Evolutionary conservation across 2,888 invertebrate species (phyloP).

Genomic region (Chesias legatella): DNA sequence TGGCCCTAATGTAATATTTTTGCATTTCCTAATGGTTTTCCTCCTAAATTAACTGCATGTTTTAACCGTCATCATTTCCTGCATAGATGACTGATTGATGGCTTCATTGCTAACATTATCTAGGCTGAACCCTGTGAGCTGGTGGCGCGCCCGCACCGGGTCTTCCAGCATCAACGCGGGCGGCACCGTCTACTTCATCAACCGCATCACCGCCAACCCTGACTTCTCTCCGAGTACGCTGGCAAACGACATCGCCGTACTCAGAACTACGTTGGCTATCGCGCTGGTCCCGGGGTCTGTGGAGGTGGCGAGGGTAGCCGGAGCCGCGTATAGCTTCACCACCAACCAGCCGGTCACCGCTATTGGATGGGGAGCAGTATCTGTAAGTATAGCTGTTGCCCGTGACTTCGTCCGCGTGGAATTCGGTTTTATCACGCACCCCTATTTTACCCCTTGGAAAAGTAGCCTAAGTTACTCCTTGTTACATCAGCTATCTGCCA

Average conservation of each 20-base stretch:
- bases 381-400: slow-evolving; percentile 35
- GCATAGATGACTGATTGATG: too few species aligned
- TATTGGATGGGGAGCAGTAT: slow-evolving; percentile 59
- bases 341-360: slow-evolving; percentile 44
- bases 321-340: slow-evolving; percentile 38
- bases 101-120: too few species aligned
- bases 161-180: slow-evolving; percentile 43
- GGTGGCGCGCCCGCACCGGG: slow-evolving; percentile 60
- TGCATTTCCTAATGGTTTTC: too few species aligned
- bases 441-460: too few species aligned
- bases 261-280: slow-evolving; percentile 44
- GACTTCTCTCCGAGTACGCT: slow-evolving; percentile 37
- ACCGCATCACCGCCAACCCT: slow-evolving; percentile 45
- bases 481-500: too few species aligned
- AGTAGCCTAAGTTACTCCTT: too few species aligned
- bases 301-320: slow-evolving; percentile 46
- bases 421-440: too few species aligned
- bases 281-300: slow-evolving; percentile 34
- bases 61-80: too few species aligned
- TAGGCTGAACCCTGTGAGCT: slow-evolving; percentile 38
- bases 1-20: too few species aligned
- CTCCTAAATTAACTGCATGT: too few species aligned
- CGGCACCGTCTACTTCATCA: slow-evolving; percentile 46
- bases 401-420: too few species aligned
- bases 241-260: slow-evolving; percentile 50